Evolutionary conservation across 2,797 vertebrate genomes (phyloP), one percentile per base, ranked within the genome.

Genomic region (Pseudomugil tenellus): DNA sequence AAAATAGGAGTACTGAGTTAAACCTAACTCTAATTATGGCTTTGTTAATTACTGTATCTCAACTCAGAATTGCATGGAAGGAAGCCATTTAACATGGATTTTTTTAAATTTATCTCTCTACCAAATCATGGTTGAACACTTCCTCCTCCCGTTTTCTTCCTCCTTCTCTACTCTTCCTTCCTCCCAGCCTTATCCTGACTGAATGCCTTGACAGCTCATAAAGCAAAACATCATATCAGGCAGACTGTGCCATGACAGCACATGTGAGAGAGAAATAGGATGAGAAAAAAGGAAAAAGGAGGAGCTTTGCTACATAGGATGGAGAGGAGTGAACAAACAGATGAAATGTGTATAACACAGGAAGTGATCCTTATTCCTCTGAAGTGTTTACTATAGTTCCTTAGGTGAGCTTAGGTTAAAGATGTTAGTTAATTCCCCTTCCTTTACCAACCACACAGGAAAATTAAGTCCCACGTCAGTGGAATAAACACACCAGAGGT

Each of bases 11-110:
- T 46, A 23, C 78, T 75, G 82, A 79, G 85, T 91, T 83, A 91
- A 87, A 76, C 75, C 79, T 85, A 64, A 85, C 84, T 90, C 87
- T 91, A 92, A 92, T 93, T 93, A 92, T 81, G 89, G 81, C 84
- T 90, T 81, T 63, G 76, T 91, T 94, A 93, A 94, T 94, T 93
- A 93, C 91, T 81, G 73, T 76, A 80, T 90, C 87, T 88, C 81
- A 57, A 69, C 35, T 55, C 84, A 58, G 85, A 87, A 84, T 84
- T 57, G 61, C 85, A 85, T 85, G 87, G 87, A 90, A 89, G 70
- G 76, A 76, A 70, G 84, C 85, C 83, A 88, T 80, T 87, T 83
- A 81, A 83, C 85, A 89, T 88, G 83, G 80, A 70, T 73, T 82
- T 84, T 25, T 2, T 13, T 32, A 23, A 67, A 82, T 81, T 85